These are phyloP conservation scores for Apotomis betuletana DNA, from an alignment of 2,888 invertebrate genomes.

Conservation along the genomic window DNA sequence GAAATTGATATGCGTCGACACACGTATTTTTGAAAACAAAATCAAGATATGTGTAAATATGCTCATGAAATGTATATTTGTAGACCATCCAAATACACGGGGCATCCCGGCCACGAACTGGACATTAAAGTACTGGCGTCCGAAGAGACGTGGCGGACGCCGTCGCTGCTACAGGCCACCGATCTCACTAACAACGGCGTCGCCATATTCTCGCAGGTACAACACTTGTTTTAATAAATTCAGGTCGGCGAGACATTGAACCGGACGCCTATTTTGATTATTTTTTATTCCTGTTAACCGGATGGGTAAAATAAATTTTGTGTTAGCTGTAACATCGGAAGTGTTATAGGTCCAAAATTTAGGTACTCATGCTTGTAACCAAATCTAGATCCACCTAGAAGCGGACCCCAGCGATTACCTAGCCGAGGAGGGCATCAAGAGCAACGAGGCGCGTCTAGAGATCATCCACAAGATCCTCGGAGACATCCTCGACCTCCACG, in stretches of 20 bases:
- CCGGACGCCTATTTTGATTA: too few species aligned
- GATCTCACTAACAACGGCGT: constrained; percentile 86
- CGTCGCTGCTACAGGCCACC: constrained; percentile 89
- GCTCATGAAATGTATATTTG: neutral
- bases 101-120: constrained; percentile 86
- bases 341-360: too few species aligned
- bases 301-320: too few species aligned
- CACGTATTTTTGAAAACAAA: too few species aligned
- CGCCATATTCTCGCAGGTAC: constrained; percentile 91
- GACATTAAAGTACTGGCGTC: constrained; percentile 91
- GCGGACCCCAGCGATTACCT: constrained; percentile 86
- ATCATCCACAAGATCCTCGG: constrained; percentile 90
- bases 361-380: neutral
- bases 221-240: constrained; percentile 26
- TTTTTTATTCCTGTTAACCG: too few species aligned
- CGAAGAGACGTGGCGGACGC: constrained; percentile 95
- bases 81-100: constrained; percentile 82
- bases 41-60: too few species aligned
- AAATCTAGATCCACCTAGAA: constrained; percentile 89
- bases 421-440: constrained; percentile 70
- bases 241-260: too few species aligned
- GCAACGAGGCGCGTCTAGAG: constrained; percentile 88
- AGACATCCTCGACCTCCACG: constrained; percentile 87
- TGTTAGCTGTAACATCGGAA: too few species aligned
- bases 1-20: too few species aligned